phyloP scores from a whole-genome alignment of 2,888 invertebrate species.

The Miltochrista miniata region DNA sequence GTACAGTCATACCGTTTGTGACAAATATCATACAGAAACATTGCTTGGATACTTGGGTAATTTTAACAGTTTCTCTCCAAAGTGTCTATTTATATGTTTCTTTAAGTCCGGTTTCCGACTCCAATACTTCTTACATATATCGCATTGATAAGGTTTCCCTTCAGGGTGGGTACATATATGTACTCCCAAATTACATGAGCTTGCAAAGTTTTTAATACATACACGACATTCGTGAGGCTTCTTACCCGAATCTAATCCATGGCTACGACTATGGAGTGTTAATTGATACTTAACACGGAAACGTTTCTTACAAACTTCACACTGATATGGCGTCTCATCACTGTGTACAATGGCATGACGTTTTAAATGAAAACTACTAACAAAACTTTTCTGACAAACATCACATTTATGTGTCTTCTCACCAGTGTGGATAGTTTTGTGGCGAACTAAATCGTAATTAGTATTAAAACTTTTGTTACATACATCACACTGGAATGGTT shows the following conservation, averaged over 20 bases:
- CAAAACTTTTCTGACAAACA: not conserved
- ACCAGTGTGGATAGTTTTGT: not conserved
- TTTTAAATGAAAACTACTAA: not conserved
- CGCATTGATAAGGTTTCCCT: not conserved
- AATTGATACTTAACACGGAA: not conserved
- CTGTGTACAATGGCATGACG: not conserved
- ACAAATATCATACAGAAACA: too few species aligned
- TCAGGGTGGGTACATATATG: not conserved
- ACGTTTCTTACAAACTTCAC: constrained; percentile 2
- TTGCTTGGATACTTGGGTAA: too few species aligned
- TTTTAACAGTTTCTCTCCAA: not conserved
- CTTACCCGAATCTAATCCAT: not conserved
- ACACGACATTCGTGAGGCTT: not conserved
- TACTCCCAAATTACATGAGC: not conserved
- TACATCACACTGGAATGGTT: not conserved
- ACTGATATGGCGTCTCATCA: not conserved
- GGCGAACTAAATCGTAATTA: not conserved
- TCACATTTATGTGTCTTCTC: not conserved
- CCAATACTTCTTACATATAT: not conserved
- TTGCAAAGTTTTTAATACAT: not conserved
- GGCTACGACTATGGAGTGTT: not conserved
- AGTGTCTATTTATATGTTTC: not conserved
- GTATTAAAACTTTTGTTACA: not conserved
- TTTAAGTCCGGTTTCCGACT: not conserved
- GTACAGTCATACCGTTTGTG: too few species aligned